Conservation (phyloP, 2,888 invertebrate genomes). For the Melanotus villosus region DNA sequence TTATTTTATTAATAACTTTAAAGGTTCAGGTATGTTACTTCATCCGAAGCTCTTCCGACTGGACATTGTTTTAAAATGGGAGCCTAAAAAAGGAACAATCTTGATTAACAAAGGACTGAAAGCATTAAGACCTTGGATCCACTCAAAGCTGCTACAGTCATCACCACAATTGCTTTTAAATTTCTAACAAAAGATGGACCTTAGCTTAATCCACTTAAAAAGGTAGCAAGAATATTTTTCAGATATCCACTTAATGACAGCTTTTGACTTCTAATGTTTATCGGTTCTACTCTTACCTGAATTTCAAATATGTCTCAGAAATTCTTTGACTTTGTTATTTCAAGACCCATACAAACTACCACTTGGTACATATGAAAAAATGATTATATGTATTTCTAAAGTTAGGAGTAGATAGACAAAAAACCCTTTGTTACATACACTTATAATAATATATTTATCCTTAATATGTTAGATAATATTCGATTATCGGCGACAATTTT, state of each 20-base stretch:
- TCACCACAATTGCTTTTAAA: slow-evolving; percentile 53
- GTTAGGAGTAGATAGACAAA: too few relatives aligned
- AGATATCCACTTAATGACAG: slow-evolving; percentile 63
- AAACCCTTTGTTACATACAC: too few relatives aligned
- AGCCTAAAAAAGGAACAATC: slow-evolving; percentile 26
- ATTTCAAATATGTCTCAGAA: slow-evolving; percentile 20
- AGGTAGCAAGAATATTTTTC: slow-evolving; percentile 61
- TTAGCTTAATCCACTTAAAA: slow-evolving; percentile 67
- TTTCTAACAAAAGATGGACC: slow-evolving; percentile 59
- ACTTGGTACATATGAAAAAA: too few relatives aligned
- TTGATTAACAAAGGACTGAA: slow-evolving; percentile 51
- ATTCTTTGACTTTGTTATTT: background rate
- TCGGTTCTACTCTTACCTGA: slow-evolving; percentile 39
- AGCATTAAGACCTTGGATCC: slow-evolving; percentile 49
- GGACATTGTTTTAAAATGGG: slow-evolving; percentile 57
- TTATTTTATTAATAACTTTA: background rate
- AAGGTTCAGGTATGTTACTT: slow-evolving; percentile 11
- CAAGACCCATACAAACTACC: background rate
- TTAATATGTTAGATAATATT: too few relatives aligned
- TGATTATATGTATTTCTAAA: too few relatives aligned
- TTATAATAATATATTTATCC: too few relatives aligned
- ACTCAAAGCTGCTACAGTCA: slow-evolving; percentile 52
- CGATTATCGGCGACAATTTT: too few relatives aligned
- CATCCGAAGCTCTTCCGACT: slow-evolving; percentile 46
- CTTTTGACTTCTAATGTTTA: slow-evolving; percentile 53